phyloP scores from a whole-genome alignment of 30 jellyfish, hydroid and myxozoan species.

The Pseudorhiza aurosa region DNA sequence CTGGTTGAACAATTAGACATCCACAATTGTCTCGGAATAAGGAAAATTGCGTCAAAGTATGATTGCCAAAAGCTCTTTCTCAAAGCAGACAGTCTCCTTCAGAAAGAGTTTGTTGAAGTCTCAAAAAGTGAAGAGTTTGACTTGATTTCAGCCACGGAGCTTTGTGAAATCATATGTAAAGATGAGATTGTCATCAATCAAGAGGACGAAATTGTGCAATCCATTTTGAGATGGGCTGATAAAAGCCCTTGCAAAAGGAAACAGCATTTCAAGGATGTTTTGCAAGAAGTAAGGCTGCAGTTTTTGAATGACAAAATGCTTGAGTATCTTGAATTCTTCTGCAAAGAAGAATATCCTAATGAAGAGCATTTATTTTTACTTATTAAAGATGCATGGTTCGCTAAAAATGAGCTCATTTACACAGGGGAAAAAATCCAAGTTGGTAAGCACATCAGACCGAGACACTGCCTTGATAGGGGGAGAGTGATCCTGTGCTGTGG shows the following conservation, averaged over 20 bases:
- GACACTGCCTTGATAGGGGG: conserved; percentile 80
- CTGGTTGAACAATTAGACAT: conserved; percentile 43
- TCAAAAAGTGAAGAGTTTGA: conserved; percentile 60
- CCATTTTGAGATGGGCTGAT: conserved; percentile 66
- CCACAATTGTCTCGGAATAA: conserved; percentile 72
- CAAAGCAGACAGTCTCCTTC: conserved; percentile 60
- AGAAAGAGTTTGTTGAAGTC: conserved; percentile 51
- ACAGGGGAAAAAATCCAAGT: conserved; percentile 38
- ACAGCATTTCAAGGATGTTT: conserved; percentile 25
- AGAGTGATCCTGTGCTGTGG: conserved; percentile 80
- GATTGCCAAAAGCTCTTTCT: conserved; percentile 41
- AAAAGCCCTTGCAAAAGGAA: conserved; percentile 16
- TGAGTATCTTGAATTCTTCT: conserved; percentile 6
- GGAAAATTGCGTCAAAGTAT: conserved; percentile 67
- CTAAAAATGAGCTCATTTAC: conserved; percentile 3
- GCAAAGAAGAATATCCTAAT: neutral
- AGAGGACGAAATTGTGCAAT: conserved; percentile 74
- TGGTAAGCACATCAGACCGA: conserved; percentile 58
- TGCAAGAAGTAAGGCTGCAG: conserved; percentile 66
- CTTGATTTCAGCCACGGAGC: conserved; percentile 24
- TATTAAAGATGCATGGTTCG: conserved; percentile 13
- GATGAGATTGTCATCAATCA: conserved; percentile 65
- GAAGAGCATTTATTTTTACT: neutral
- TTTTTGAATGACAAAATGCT: conserved; percentile 54
- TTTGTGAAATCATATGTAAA: conserved; percentile 56